A percentile compares a stretch with the other conserved stretches of the same genome.
Evolutionary conservation across 2,113 vertebrate genomes (phyloP).

Genomic region (Platichthys flesus): DNA sequence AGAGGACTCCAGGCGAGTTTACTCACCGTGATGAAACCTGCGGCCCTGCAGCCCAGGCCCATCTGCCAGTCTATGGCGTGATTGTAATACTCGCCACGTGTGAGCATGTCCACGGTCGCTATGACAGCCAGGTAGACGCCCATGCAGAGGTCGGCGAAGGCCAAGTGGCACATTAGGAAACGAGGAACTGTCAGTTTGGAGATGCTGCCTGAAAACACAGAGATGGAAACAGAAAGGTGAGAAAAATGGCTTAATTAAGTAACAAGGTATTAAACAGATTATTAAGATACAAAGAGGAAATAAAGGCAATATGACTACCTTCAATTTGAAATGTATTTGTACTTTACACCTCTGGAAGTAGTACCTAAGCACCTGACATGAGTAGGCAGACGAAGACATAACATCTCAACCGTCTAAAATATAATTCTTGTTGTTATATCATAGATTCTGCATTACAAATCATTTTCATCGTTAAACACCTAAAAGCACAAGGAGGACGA

Average conservation of each 20-base stretch:
- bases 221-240: neutral
- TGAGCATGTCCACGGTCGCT: constrained; percentile 89
- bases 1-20: neutral
- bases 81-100: constrained; percentile 91
- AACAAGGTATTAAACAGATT: neutral
- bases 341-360: no score
- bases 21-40: constrained; percentile 90
- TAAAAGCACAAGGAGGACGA: constrained; percentile 88
- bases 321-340: no score
- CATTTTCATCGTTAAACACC: constrained; percentile 64
- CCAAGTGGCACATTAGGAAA: constrained; percentile 97
- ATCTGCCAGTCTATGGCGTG: constrained; percentile 95
- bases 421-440: no score
- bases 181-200: constrained; percentile 94
- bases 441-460: no score
- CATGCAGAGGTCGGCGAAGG: constrained; percentile 96
- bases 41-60: constrained; percentile 87
- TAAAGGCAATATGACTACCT: no score
- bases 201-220: constrained; percentile 79
- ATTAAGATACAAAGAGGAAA: no score
- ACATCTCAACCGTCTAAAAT: no score
- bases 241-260: neutral
- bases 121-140: constrained; percentile 94
- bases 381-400: no score
- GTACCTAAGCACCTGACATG: no score